Evolutionary conservation across 2,113 vertebrate genomes (phyloP).

Genomic region (Climacteris rufus): DNA sequence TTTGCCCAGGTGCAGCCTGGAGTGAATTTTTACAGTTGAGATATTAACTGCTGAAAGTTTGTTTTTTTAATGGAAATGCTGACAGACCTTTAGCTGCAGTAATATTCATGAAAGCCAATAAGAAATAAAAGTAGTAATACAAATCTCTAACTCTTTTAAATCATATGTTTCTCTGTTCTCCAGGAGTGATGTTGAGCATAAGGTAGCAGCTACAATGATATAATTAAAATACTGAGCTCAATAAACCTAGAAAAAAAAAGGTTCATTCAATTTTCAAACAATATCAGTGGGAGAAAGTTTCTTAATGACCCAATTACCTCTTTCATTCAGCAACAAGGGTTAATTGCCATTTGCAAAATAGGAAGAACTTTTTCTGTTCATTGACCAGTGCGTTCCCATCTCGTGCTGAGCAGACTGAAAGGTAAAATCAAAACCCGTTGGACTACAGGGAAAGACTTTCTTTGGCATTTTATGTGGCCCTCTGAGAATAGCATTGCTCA

Average conservation of each 20-base stretch:
- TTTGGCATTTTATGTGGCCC: background rate
- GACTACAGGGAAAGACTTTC: background rate
- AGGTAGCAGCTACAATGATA: background rate
- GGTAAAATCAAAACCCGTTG: background rate
- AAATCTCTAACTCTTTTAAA: slow-evolving; percentile 40
- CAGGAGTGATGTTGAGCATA: background rate
- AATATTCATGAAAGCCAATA: background rate
- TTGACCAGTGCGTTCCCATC: background rate
- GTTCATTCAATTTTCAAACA: background rate
- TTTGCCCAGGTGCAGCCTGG: slow-evolving; percentile 13
- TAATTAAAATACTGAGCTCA: slow-evolving; percentile 24
- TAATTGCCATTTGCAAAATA: background rate
- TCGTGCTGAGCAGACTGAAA: background rate
- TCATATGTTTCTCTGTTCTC: background rate
- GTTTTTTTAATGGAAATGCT: slow-evolving; percentile 43
- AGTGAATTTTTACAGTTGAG: slow-evolving; percentile 41
- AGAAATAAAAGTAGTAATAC: slow-evolving; percentile 28
- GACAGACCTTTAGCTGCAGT: slow-evolving; percentile 1
- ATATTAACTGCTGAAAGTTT: slow-evolving; percentile 55
- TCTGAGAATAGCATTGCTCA: background rate
- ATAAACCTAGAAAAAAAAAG: background rate
- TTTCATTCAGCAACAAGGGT: background rate
- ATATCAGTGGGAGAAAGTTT: background rate
- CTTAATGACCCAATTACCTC: background rate
- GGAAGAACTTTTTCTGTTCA: background rate